Base-by-base conservation (phyloP, 53 echinoderm and acorn worm genomes). In the Hippasteria phrygiana region DNA sequence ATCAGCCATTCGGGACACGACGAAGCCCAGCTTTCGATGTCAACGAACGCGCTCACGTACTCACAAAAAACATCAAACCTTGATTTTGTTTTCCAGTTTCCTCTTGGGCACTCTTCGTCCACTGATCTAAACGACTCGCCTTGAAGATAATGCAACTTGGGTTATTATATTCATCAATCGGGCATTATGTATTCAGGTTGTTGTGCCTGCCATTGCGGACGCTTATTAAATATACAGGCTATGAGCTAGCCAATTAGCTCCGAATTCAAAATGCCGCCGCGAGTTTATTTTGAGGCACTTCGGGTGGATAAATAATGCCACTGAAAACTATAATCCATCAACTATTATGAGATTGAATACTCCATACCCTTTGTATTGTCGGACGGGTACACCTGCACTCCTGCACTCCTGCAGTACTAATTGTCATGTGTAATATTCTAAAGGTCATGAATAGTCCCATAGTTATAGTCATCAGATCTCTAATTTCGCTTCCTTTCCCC, bases 11-110 rank as follows among this genome's bases (percentile, higher is more conserved):
- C 3, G 81, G 81, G 81, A 65, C 41, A 81, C 40, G 81, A 81
- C 65, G 55, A 55, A 56, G 14, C 10, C 4, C 33, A 3, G n/a
- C 63, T 43, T 27, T 31, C 6, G 63, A 43, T 81, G 81, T 81
- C 81, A 81, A 81, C 81, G 81, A 81, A 81, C 81, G 81, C 81
- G 32, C 43, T 5, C 81, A 50, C 59, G n/a, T n/a, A n/a, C 59
- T 11, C 59, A 42, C n/a, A 70, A 32, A 70, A 37, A 22, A 32
- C 64, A 45, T 81, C 81, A 81, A 81, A 64, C 81, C 66, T 29
- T 81, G 81, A 81, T 80, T 80, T 77, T 1, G 10, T 47, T 47
- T 47, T 47, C 47, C n/a, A n/a, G n/a, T 54, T 54, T 2, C 54
- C 20, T 16, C 10, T 0, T 10, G 18, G 20, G 54, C 77, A 55